Base-by-base conservation (phyloP, 1,140 invertebrate genomes). In the Drosophila dunni region DNA sequence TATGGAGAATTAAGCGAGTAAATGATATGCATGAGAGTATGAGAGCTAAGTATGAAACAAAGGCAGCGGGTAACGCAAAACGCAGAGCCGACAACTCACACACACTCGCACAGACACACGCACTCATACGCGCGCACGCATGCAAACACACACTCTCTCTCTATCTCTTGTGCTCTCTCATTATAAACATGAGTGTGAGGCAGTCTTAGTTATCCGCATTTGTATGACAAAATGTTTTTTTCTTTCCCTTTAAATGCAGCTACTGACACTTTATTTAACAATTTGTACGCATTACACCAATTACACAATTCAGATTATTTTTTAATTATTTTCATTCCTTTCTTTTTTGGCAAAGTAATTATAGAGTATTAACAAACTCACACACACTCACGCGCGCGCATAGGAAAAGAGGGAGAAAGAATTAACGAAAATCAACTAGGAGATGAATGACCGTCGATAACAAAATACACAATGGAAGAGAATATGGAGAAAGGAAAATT, bases 401-500 rank as follows among this genome's bases (percentile, higher is more conserved):
- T 64, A 54, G 51, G 54, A 73, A 73, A 72, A 60, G 48, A 69
- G 62, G 70, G 78, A 72, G 66, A 81, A 80, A 46, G 70, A 61
- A 66, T 53, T 64, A 81, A 68, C 51, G 70, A 86, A 86, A 85
- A 86, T 79, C 82, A 72, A 85, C 67, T 81, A 81, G 82, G 65
- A 85, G 81, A 85, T 85, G 82, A 85, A 85, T 85, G 82, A 86
- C 82, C 82, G 75, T 85, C 82, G 75, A 85, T 85, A 85, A 85
- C 78, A 81, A 82, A 82, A 81, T 81, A 70, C 64, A 75, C 72
- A 78, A 78, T 75, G 62, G 53, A 44, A 78, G 42, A 68, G 57
- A 78, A 82, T 54, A 81, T 75, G 61, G 58, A 71, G 62, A 75
- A 67, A 78, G 20, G 57, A 69, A 76, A 76, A 86, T 79, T 77